Base-by-base conservation (phyloP, 1,140 invertebrate species). In the Augochlora pura region DNA sequence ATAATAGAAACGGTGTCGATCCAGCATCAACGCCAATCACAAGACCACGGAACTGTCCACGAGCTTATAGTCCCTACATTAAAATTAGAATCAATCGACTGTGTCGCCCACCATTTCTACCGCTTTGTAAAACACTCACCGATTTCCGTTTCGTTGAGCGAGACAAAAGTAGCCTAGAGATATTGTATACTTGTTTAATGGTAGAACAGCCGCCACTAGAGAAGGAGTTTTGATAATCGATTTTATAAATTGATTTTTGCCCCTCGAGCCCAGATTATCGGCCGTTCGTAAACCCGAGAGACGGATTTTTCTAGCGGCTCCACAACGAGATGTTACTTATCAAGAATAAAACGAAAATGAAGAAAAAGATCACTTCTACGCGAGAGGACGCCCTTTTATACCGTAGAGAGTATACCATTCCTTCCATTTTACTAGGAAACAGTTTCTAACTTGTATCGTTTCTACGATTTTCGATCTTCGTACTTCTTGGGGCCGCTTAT, bases 381-480 rank as follows among this genome's bases (percentile, higher is more conserved):
- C 42, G 27, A 68, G 32, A 39, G 71, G 3, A 32, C 38, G 10
- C n/a, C 52, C 52, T 79, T 79, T 79, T 66, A n/a, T 79, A 79
- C 63, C 39, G 39, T 59, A 66, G 32, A 8, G 46, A 49, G 25
- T 63, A 54, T 46, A 73, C 38, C 60, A 63, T 57, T 66, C 27
- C 67, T 60, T 79, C 54, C 62, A 69, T 81, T 69, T 71, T 57
- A 67, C 16, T 84, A 81, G 78, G 63, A 73, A 9, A 81, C 65
- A 82, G 32, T 85, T 82, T 69, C 59, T 72, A 59, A 46, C 38
- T 59, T 71, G 46, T 60, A 25, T 84, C 57, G 64, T 84, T 77
- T 81, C 70, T 76, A 76, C 69, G 78, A 85, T 81, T 85, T 77
- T 72, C 60, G 54, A 74, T 63, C 60, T 81, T 77, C 64, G 66